Evolutionary conservation across 2,113 vertebrate species (phyloP).

Genomic region (Papio anubis): DNA sequence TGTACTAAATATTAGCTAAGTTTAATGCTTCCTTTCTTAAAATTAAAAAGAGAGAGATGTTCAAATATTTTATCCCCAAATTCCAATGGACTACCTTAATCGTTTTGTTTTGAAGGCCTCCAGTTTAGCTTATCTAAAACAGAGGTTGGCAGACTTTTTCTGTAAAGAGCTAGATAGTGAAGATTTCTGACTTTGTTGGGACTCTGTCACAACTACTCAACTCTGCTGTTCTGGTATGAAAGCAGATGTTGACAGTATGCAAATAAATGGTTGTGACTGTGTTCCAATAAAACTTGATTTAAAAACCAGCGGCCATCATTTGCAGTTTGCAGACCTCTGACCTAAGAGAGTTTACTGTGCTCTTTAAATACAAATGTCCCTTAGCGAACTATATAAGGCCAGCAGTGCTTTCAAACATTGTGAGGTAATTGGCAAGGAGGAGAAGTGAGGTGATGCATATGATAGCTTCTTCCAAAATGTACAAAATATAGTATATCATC

Average conservation of each 20-base stretch:
- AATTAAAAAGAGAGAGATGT: neutral
- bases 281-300: constrained; percentile 12
- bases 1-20: neutral
- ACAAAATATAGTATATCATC: neutral
- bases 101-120: neutral
- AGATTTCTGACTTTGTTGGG: neutral
- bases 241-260: neutral
- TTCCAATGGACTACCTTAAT: neutral
- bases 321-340: neutral
- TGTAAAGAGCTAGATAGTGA: neutral
- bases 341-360: neutral
- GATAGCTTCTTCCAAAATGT: neutral
- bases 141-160: neutral
- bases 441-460: neutral
- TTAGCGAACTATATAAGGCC: neutral
- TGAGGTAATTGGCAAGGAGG: neutral
- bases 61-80: neutral
- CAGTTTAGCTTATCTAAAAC: neutral
- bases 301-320: neutral
- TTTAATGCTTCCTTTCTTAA: neutral
- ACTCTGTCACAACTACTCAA: neutral
- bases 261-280: neutral
- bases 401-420: neutral
- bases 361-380: neutral
- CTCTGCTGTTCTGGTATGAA: neutral